Evolutionary conservation across 2,797 vertebrate genomes (phyloP).

Genomic region (Danionella dracula): DNA sequence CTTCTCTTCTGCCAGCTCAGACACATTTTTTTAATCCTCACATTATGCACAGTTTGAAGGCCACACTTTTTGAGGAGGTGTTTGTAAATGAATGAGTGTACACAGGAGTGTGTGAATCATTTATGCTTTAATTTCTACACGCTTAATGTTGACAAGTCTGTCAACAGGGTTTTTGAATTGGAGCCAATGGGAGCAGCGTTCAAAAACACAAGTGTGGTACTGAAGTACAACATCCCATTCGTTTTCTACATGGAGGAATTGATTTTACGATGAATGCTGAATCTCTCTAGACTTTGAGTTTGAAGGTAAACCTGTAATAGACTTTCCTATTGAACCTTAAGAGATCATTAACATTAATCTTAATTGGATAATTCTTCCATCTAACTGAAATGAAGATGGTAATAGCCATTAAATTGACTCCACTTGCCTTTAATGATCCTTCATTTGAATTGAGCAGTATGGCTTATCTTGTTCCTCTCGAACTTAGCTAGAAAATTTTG

Average conservation of each 20-base stretch:
- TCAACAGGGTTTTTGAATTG: conserved; percentile 3
- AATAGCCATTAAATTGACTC: no score
- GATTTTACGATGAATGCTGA: background rate
- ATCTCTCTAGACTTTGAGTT: background rate
- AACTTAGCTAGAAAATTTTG: no score
- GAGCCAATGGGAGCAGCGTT: background rate
- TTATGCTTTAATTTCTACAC: background rate
- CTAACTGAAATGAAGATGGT: no score
- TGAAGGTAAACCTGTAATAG: background rate
- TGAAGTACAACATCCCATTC: background rate
- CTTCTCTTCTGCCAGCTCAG: conserved; percentile 51
- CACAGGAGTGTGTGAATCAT: background rate
- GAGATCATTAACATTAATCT: no score
- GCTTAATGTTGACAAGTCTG: background rate
- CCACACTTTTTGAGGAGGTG: conserved; percentile 6
- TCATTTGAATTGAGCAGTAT: no score
- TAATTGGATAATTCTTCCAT: no score
- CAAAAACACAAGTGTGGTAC: background rate
- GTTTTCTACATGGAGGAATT: background rate
- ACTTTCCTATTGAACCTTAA: background rate
- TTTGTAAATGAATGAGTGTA: background rate
- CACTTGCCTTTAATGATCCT: no score
- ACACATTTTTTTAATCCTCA: conserved; percentile 15
- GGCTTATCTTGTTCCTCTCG: no score
- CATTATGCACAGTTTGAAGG: conserved; percentile 16